These are phyloP conservation scores for Nematopogon swammerdamellus DNA, from an alignment of 2,888 invertebrate species.

Conservation along the genomic window DNA sequence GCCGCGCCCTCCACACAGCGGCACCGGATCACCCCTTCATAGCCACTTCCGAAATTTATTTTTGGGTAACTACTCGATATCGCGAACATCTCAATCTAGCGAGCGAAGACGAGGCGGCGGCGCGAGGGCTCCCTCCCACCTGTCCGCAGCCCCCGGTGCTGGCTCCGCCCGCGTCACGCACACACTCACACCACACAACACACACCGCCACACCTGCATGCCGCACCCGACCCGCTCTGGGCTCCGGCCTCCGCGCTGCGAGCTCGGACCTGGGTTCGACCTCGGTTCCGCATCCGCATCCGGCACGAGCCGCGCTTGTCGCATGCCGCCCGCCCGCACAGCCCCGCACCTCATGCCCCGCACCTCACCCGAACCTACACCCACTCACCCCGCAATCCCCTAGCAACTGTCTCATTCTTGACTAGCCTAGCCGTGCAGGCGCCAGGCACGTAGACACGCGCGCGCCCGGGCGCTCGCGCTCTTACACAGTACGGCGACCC, in stretches of 20 bases:
- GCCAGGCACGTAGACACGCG: too few species aligned
- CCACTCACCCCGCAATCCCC: neutral
- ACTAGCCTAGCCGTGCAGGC: conserved; percentile 25
- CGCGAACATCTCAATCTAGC: too few species aligned
- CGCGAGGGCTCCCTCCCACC: conserved; percentile 27
- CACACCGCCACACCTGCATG: conserved; percentile 27
- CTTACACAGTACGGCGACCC: too few species aligned
- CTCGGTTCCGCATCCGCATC: too few species aligned
- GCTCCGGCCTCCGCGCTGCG: conserved; percentile 38
- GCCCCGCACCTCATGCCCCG: neutral
- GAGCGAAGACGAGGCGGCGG: conserved; percentile 14
- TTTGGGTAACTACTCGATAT: neutral
- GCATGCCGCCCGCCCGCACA: neutral
- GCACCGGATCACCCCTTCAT: neutral
- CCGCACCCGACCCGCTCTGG: conserved; percentile 38
- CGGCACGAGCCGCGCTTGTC: neutral
- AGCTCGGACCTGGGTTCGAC: too few species aligned
- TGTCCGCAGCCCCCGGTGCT: conserved; percentile 25
- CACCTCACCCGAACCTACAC: neutral
- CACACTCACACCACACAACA: conserved; percentile 27
- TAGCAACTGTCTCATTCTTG: conserved; percentile 10
- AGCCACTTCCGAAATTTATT: neutral
- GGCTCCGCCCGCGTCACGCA: conserved; percentile 55
- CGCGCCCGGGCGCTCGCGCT: conserved; percentile 24
- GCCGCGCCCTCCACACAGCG: neutral